A percentile compares a stretch with the other conserved stretches of the same genome.
phyloP scores from a whole-genome alignment of 2,888 invertebrate species.

The Syritta pipiens region DNA sequence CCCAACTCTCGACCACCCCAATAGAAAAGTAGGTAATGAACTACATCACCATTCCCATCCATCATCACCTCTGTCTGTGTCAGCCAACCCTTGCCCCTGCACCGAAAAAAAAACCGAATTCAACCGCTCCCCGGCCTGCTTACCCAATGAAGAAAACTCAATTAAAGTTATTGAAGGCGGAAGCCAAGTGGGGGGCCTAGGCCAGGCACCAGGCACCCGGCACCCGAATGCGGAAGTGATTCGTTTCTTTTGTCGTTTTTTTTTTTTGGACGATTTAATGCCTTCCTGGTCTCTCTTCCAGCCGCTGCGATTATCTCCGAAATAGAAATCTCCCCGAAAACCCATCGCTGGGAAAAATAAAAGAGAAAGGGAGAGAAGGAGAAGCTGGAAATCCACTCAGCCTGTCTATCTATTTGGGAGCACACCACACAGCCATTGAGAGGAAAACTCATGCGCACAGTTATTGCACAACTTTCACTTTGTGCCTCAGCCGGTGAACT shows the following conservation, averaged over 20 bases:
- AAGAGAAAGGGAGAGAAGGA: constrained; percentile 25
- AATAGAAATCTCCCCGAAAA: constrained; percentile 35
- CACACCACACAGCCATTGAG: no score
- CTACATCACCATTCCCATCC: no score
- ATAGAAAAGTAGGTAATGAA: no score
- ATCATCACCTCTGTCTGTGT: no score
- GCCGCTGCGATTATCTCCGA: constrained; percentile 4
- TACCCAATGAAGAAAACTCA: constrained; percentile 5
- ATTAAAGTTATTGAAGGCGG: constrained; percentile 20
- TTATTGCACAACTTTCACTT: constrained; percentile 68
- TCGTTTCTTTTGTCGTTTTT: no score
- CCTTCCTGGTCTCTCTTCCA: constrained; percentile 9
- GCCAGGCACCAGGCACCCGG: constrained; percentile 25
- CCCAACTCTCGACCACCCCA: no score
- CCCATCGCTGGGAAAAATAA: neutral
- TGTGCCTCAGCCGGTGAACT: constrained; percentile 62
- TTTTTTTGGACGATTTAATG: constrained; percentile 26
- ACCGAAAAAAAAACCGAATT: neutral
- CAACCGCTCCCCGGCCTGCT: neutral
- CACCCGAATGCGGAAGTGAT: constrained; percentile 40
- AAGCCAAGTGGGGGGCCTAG: constrained; percentile 8
- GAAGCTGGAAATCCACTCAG: constrained; percentile 25
- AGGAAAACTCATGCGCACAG: constrained; percentile 38
- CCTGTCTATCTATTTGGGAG: no score
- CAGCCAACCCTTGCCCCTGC: no score